Percentiles rank a stretch among this genome's conserved stretches.
phyloP scores from a whole-genome alignment of 2,888 invertebrate genomes.

The Portevinia maculata region DNA sequence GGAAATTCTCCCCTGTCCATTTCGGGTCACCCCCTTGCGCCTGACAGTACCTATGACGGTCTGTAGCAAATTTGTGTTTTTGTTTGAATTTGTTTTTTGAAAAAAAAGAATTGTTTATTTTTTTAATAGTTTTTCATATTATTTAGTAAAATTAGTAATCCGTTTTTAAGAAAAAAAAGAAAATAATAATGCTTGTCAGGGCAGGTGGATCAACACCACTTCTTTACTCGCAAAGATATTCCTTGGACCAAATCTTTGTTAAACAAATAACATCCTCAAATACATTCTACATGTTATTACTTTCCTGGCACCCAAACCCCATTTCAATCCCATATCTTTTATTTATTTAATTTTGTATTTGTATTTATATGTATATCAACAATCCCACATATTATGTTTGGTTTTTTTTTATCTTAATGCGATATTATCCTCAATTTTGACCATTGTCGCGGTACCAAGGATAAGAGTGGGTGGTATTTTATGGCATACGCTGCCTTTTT shows the following conservation, averaged over 20 bases:
- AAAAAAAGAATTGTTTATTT: constrained; percentile 18
- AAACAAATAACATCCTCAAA: background rate
- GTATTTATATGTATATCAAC: constrained; percentile 31
- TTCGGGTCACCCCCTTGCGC: constrained; percentile 83
- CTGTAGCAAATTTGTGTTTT: constrained; percentile 81
- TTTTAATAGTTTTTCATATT: constrained; percentile 16
- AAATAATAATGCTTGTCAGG: constrained; percentile 43
- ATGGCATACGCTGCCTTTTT: constrained; percentile 48
- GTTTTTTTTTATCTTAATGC: constrained; percentile 62
- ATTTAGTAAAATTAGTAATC: constrained; percentile 6
- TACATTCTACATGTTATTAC: background rate
- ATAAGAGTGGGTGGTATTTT: constrained; percentile 38
- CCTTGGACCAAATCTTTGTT: background rate
- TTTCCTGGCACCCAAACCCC: background rate
- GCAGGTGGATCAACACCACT: constrained; percentile 48
- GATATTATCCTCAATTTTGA: constrained; percentile 55
- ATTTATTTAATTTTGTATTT: constrained; percentile 13
- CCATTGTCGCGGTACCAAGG: constrained; percentile 47
- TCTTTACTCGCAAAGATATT: background rate
- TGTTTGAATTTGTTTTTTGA: constrained; percentile 72
- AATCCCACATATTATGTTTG: constrained; percentile 55
- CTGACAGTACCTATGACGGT: constrained; percentile 84
- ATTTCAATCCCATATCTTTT: constrained; percentile 15
- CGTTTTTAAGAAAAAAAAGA: constrained; percentile 1
- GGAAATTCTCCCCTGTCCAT: constrained; percentile 84